Evolutionary conservation across 2,888 invertebrate genomes (phyloP).

Genomic region (Holacanthella duospinosa): DNA sequence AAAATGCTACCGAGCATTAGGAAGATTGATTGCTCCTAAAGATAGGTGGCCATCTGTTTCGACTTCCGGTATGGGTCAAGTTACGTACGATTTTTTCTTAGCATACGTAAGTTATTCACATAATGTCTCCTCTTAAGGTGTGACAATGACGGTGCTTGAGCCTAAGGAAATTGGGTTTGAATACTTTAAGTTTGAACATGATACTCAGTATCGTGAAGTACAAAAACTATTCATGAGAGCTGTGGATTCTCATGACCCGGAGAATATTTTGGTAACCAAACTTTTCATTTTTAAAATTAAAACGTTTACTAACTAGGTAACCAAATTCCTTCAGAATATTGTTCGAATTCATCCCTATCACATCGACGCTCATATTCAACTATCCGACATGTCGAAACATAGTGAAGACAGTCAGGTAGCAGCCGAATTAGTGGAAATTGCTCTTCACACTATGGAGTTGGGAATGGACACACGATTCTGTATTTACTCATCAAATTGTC

Average conservation of each 20-base stretch:
- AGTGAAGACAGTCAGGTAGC: constrained; percentile 69
- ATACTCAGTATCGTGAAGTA: constrained; percentile 57
- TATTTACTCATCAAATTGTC: constrained; percentile 59
- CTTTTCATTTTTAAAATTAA: constrained; percentile 9
- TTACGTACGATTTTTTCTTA: not conserved
- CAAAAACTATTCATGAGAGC: constrained; percentile 66
- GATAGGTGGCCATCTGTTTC: constrained; percentile 61
- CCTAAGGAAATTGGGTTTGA: constrained; percentile 45
- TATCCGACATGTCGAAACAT: constrained; percentile 66
- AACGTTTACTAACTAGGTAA: not conserved
- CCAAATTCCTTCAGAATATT: constrained; percentile 47
- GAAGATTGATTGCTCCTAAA: constrained; percentile 51
- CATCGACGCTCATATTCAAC: constrained; percentile 65
- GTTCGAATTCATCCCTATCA: constrained; percentile 66
- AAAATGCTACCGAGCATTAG: constrained; percentile 32
- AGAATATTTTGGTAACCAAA: constrained; percentile 56
- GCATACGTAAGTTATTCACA: constrained; percentile 6
- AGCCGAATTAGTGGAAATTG: constrained; percentile 65
- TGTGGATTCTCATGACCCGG: constrained; percentile 65
- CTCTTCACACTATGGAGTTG: constrained; percentile 63
- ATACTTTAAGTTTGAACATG: constrained; percentile 66
- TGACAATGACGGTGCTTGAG: constrained; percentile 59
- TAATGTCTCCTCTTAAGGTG: constrained; percentile 41
- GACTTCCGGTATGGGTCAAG: constrained; percentile 49
- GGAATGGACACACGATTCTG: constrained; percentile 71